phyloP scores from a whole-genome alignment of 2,113 vertebrate genomes.

The Fregata magnificens region DNA sequence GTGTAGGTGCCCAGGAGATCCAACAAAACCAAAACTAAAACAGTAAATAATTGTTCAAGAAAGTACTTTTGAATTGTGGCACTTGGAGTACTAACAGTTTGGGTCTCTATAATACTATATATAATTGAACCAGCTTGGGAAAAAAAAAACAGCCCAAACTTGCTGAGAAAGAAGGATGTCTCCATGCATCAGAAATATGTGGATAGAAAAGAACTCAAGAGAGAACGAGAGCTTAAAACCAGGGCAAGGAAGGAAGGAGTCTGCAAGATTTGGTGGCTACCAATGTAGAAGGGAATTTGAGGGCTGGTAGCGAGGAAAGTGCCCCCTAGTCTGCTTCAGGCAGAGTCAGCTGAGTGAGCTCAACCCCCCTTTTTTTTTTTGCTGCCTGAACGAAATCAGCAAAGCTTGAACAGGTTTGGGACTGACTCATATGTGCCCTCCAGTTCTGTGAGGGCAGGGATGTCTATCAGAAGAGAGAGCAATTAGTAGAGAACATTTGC shows the following conservation, averaged over 20 bases:
- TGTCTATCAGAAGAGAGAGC: not conserved
- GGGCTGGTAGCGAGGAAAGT: not conserved
- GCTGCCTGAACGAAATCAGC: not conserved
- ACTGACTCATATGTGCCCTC: not conserved
- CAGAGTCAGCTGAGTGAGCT: not conserved
- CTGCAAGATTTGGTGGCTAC: not conserved
- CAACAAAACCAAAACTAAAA: conserved; percentile 14
- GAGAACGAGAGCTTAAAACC: not conserved
- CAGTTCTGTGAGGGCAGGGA: not conserved
- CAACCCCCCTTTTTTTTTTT: not conserved
- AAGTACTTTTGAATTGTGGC: conserved; percentile 16
- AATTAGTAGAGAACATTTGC: not conserved
- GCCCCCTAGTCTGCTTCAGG: not conserved
- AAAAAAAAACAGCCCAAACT: not conserved
- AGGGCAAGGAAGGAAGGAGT: not conserved
- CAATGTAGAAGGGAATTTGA: not conserved
- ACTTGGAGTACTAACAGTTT: not conserved
- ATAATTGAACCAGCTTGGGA: not conserved
- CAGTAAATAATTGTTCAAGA: conserved; percentile 12
- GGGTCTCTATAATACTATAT: not conserved
- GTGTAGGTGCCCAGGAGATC: conserved; percentile 1
- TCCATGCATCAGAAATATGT: not conserved
- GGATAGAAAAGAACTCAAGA: not conserved
- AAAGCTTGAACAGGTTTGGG: not conserved
- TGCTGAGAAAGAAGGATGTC: not conserved